Percentiles rank a stretch among this genome's conserved stretches.
phyloP scores from a whole-genome alignment of 2,888 invertebrate genomes.

The Anticlea derivata region DNA sequence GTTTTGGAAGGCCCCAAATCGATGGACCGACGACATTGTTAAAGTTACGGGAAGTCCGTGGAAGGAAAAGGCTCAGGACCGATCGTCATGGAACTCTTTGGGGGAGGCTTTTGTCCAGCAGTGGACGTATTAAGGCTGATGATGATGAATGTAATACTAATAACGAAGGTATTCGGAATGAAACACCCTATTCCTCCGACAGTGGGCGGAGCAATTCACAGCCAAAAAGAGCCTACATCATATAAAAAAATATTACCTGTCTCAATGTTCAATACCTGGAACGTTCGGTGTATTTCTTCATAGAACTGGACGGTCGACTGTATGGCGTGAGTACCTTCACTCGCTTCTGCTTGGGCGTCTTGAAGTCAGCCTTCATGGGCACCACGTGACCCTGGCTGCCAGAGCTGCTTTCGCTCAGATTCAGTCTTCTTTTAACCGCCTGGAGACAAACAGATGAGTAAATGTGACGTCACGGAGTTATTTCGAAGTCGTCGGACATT shows the following conservation, averaged over 20 bases:
- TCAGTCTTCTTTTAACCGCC: slow-evolving; percentile 93
- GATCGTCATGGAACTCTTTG: too few relatives aligned
- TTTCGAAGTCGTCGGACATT: not conserved
- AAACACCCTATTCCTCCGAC: not conserved
- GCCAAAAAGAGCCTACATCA: not conserved
- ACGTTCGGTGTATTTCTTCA: slow-evolving; percentile 82
- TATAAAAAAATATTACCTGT: slow-evolving; percentile 55
- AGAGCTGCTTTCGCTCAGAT: slow-evolving; percentile 86
- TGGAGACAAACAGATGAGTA: slow-evolving; percentile 47
- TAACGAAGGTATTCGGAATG: not conserved
- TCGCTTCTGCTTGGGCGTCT: slow-evolving; percentile 85
- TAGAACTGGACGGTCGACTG: slow-evolving; percentile 81
- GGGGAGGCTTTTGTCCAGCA: too few relatives aligned
- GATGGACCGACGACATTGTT: too few relatives aligned
- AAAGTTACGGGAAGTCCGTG: too few relatives aligned
- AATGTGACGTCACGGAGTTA: not conserved
- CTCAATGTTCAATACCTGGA: slow-evolving; percentile 63
- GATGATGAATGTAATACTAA: too few relatives aligned
- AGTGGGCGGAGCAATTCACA: not conserved
- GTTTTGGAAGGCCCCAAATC: too few relatives aligned
- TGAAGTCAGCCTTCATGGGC: slow-evolving; percentile 86
- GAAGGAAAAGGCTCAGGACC: too few relatives aligned
- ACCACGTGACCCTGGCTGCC: slow-evolving; percentile 84
- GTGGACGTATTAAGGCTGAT: too few relatives aligned
- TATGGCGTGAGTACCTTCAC: slow-evolving; percentile 77